Evolutionary conservation across 2,113 vertebrate genomes (phyloP).

Genomic region (Oncorhynchus clarkii): DNA sequence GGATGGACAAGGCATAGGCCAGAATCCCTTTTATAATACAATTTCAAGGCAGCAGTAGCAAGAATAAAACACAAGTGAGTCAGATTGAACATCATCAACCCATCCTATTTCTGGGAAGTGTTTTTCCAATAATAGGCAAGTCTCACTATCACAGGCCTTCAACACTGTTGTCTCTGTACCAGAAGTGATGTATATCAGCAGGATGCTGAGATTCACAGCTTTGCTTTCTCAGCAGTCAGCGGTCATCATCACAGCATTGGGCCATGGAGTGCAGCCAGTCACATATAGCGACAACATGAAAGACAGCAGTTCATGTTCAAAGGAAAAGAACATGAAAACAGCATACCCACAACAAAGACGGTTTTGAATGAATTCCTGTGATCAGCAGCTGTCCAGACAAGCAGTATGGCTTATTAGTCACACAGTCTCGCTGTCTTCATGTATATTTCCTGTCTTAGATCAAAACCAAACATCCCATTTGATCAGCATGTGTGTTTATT

Average conservation of each 20-base stretch:
- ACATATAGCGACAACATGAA: too few species aligned
- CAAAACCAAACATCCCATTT: too few species aligned
- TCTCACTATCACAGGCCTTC: not conserved
- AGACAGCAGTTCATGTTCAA: too few species aligned
- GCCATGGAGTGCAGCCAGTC: not conserved
- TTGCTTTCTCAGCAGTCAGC: not conserved
- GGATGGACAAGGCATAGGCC: too few species aligned
- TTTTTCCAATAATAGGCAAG: not conserved
- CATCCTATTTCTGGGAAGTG: not conserved
- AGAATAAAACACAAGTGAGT: not conserved
- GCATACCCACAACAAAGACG: too few species aligned
- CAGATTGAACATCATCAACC: not conserved
- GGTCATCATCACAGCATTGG: not conserved
- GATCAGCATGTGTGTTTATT: too few species aligned
- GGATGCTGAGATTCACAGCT: not conserved
- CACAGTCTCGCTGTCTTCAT: too few species aligned
- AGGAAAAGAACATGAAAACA: too few species aligned
- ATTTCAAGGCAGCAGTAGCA: not conserved
- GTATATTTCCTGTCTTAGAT: too few species aligned
- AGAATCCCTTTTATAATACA: not conserved
- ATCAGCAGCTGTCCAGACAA: too few species aligned
- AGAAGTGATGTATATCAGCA: not conserved
- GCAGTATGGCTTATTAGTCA: too few species aligned
- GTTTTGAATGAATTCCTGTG: too few species aligned
- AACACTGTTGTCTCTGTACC: not conserved